Percentiles rank a stretch among this genome's conserved stretches.
phyloP scores from a whole-genome alignment of 2,888 invertebrate species.

The Nesidiocoris tenuis region DNA sequence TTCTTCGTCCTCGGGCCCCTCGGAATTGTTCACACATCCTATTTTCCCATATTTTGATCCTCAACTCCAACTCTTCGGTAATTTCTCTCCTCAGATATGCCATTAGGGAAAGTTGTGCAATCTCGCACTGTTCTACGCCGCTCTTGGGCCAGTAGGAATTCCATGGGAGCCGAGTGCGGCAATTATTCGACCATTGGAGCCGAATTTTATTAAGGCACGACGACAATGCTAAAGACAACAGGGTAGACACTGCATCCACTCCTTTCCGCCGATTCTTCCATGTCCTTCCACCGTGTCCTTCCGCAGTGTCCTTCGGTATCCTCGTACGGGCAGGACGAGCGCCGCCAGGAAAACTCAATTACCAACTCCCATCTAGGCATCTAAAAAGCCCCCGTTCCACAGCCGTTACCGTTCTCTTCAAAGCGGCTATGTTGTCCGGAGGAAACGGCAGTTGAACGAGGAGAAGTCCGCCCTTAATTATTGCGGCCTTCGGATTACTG shows the following conservation, averaged over 20 bases:
- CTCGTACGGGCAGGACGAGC: neutral
- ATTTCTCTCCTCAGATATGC: no score
- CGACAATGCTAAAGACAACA: neutral
- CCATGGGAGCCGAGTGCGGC: no score
- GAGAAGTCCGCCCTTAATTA: neutral
- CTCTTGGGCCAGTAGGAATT: no score
- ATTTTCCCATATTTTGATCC: no score
- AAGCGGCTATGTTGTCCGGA: neutral
- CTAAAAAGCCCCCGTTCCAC: neutral
- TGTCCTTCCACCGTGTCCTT: neutral
- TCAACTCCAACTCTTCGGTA: no score
- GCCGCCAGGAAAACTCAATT: neutral
- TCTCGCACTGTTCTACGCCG: no score
- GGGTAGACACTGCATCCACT: neutral
- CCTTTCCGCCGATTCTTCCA: neutral
- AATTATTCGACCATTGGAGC: neutral
- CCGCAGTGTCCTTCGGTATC: no score
- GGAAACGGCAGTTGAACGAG: neutral
- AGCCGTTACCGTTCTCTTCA: neutral
- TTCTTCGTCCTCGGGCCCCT: no score
- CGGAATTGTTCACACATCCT: no score
- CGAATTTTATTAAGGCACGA: neutral
- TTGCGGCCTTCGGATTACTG: neutral
- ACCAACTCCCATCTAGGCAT: neutral
- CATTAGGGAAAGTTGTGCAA: no score